Evolutionary conservation across 2,888 invertebrate species (phyloP), one percentile per base, ranked within the genome.

Genomic region (Acleris cristana): DNA sequence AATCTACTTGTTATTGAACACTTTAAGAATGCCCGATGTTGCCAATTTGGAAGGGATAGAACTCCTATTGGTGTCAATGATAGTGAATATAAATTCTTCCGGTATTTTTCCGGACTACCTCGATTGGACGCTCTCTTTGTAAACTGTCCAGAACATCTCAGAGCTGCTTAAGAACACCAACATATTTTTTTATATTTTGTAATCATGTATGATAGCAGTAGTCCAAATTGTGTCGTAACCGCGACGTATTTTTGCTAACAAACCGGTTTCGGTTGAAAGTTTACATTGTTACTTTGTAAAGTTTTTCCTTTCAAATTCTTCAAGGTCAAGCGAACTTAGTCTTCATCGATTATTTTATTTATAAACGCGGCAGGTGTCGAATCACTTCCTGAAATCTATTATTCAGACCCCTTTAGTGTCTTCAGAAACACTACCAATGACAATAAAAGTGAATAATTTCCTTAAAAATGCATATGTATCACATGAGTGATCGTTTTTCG

Each of bases 241-340:
- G 34, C 56, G 21, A 61, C n/a, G 44, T 66, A 66, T 62, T 62
- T 61, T 66, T 62, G 66, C 61, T 62, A 66, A 26, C 44, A 30
- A 34, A 55, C 54, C 40, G 40, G 49, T 44, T 51, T 60, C 40
- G 34, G 48, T 54, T 65, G 53, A 56, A 40, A 40, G 51, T 64
- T 64, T 58, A 58, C 54, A 55, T 63, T 64, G 26, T 58, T 23
- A 48, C 54, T 59, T 65, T 57, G 44, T 52, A 54, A 14, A 56
- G 49, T 26, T 44, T 56, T 19, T 26, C 44, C n/a, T 19, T 30
- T 60, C 12, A 14, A 21, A 53, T 19, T 18, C 14, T 21, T n/a
- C 48, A 2, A 54, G 45, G 14, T 14, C 40, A 23, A 26, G 12
- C 54, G 45, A 18, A n/a, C 34, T 45, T 57, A 23, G 30, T 48